phyloP scores from a whole-genome alignment of 2,888 invertebrate genomes.

The Torymus auratus region DNA sequence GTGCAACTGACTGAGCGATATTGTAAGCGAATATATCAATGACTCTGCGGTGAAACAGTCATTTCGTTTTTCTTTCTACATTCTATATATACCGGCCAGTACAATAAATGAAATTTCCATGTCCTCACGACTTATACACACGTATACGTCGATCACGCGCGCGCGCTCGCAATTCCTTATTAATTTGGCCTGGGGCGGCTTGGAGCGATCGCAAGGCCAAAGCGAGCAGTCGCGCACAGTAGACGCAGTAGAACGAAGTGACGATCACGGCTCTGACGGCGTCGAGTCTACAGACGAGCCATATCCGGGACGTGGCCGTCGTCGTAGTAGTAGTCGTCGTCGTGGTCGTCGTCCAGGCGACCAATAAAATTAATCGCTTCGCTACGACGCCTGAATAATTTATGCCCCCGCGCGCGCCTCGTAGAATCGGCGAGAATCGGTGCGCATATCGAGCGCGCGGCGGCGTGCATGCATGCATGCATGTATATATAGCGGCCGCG shows the following conservation, averaged over 20 bases:
- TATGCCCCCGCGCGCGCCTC: slow-evolving; percentile 61
- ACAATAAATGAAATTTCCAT: background rate
- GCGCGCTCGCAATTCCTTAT: background rate
- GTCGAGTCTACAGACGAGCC: slow-evolving; percentile 20
- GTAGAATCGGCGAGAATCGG: slow-evolving; percentile 49
- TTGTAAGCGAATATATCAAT: slow-evolving; percentile 52
- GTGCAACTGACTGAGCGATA: slow-evolving; percentile 59
- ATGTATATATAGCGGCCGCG: too few species aligned
- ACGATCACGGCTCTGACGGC: background rate
- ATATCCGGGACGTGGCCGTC: slow-evolving; percentile 24
- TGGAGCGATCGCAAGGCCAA: too few species aligned
- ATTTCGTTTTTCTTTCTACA: background rate
- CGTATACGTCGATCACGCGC: background rate
- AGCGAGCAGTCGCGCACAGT: too few species aligned
- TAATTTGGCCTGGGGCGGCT: background rate
- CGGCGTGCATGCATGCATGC: too few species aligned
- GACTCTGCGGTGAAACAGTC: slow-evolving; percentile 24
- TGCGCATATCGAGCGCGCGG: background rate
- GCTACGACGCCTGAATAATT: slow-evolving; percentile 71
- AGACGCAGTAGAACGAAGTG: too few species aligned
- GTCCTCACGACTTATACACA: background rate
- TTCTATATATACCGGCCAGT: too few species aligned
- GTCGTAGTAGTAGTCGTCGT: background rate
- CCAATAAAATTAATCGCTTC: slow-evolving; percentile 73
- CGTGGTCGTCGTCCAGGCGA: slow-evolving; percentile 62